These are phyloP conservation scores for Eucera pruinosa DNA, from an alignment of 2,888 invertebrate species.

Conservation along the genomic window DNA sequence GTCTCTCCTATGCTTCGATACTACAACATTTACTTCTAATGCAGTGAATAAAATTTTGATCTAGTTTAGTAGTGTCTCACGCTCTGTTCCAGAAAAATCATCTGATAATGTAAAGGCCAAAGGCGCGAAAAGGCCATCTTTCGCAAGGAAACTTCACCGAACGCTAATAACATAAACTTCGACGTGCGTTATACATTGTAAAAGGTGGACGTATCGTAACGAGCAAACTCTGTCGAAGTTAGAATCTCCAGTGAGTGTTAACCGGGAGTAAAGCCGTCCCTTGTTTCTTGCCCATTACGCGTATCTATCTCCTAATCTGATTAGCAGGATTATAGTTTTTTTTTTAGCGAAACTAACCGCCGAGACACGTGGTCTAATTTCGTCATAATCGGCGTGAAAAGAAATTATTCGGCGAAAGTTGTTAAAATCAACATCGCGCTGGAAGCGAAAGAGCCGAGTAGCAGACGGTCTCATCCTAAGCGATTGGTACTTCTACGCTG, in stretches of 20 bases:
- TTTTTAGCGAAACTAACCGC: neutral
- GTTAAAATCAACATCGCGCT: constrained; percentile 33
- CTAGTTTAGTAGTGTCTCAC: neutral
- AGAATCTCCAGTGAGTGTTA: constrained; percentile 30
- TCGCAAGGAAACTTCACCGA: neutral
- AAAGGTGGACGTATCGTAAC: neutral
- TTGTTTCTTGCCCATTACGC: neutral
- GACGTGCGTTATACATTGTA: too few relatives aligned
- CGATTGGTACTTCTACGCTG: constrained; percentile 65
- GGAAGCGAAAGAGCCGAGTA: constrained; percentile 34
- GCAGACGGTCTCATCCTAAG: constrained; percentile 61
- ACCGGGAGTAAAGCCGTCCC: constrained; percentile 8
- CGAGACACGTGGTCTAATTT: neutral
- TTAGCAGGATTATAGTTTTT: constrained; percentile 22
- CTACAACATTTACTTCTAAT: too few relatives aligned
- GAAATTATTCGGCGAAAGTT: constrained; percentile 8
- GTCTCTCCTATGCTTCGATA: too few relatives aligned
- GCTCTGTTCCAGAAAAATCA: neutral
- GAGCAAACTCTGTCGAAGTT: neutral
- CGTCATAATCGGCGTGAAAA: neutral
- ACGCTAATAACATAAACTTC: neutral
- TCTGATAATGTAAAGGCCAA: neutral
- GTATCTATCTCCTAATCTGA: constrained; percentile 4
- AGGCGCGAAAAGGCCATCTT: too few relatives aligned
- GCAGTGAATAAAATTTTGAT: too few relatives aligned